These are phyloP conservation scores for Urophycis tenuis DNA, from an alignment of 2,797 vertebrate genomes.

Conservation along the genomic window DNA sequence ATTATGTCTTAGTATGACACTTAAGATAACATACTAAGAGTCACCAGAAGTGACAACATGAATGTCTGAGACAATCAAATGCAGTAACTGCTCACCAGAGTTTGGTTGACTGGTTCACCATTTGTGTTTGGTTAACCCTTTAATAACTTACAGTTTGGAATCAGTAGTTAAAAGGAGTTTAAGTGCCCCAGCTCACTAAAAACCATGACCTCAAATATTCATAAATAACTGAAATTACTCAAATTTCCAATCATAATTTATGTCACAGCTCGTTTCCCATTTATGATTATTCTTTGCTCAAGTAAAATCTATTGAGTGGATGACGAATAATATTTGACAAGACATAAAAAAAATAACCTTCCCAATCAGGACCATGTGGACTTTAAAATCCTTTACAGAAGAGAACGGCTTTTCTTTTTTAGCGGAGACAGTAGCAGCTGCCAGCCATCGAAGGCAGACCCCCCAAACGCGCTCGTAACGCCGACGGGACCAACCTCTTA, in stretches of 20 bases:
- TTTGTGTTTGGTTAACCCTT: not conserved
- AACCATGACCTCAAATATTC: not conserved
- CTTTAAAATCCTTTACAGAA: not conserved
- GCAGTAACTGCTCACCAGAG: not conserved
- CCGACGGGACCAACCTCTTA: conserved; percentile 70
- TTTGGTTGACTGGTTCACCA: not conserved
- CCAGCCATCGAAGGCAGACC: not conserved
- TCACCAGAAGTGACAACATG: not conserved
- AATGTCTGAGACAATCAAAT: not conserved
- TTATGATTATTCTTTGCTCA: not conserved
- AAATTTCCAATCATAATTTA: not conserved
- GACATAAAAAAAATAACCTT: not conserved
- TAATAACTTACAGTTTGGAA: not conserved
- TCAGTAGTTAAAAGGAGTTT: not conserved
- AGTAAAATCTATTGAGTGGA: not conserved
- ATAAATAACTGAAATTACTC: not conserved
- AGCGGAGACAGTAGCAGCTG: not conserved
- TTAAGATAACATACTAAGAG: not conserved
- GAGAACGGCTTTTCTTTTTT: not conserved
- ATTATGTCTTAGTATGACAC: too few relatives aligned
- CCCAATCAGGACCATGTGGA: not conserved
- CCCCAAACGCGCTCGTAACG: not conserved
- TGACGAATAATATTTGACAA: not conserved
- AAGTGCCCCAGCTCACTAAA: not conserved
- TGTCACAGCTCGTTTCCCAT: not conserved